phyloP scores from a whole-genome alignment of 2,797 vertebrate species.

The Enteromius thamalakanensis region DNA sequence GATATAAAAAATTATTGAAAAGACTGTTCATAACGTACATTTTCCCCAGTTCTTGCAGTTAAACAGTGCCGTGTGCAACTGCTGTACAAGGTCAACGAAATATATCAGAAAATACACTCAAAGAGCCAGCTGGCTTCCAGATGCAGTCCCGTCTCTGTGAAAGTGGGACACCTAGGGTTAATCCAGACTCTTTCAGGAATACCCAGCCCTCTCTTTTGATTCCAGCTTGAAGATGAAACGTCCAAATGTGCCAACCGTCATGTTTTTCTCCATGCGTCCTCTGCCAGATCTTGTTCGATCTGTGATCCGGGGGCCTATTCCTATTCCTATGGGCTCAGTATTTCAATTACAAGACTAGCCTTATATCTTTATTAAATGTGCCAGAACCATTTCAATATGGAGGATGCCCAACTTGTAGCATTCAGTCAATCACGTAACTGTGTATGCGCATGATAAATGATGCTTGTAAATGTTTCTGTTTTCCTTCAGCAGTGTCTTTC shows the following conservation, averaged over 20 bases:
- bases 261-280: constrained; percentile 52
- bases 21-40: background rate
- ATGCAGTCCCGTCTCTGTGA: constrained; percentile 66
- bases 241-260: constrained; percentile 66
- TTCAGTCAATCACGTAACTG: background rate
- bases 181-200: constrained; percentile 63
- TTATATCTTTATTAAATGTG: background rate
- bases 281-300: constrained; percentile 68
- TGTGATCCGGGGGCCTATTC: constrained; percentile 54
- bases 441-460: background rate
- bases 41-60: background rate
- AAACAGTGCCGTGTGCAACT: background rate
- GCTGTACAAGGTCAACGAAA: constrained; percentile 22
- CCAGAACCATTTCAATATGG: background rate
- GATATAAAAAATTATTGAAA: background rate
- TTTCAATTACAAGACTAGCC: background rate
- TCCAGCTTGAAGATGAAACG: constrained; percentile 64
- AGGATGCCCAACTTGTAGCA: background rate
- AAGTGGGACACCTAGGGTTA: constrained; percentile 65
- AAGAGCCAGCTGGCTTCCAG: constrained; percentile 76
- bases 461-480: constrained; percentile 24
- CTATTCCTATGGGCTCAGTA: background rate
- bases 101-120: background rate
- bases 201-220: constrained; percentile 64
- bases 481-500: constrained; percentile 53